A percentile compares a stretch with the other conserved stretches of the same genome.
Conservation (phyloP, 2,888 invertebrate species). For the Tipula vernalis region DNA sequence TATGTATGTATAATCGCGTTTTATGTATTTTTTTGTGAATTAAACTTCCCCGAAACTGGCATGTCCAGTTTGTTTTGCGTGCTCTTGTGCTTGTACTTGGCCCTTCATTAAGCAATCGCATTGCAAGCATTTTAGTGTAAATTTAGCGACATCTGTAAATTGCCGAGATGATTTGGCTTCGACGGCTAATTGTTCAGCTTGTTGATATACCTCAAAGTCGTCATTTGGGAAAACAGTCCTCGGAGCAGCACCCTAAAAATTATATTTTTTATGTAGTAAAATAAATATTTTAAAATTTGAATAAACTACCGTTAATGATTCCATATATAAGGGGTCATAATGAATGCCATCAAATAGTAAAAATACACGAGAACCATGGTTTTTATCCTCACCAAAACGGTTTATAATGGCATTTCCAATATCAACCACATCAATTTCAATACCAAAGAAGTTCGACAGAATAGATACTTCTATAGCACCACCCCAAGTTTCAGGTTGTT, state of each 20-base stretch:
- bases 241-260: conserved; percentile 49
- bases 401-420: conserved; percentile 82
- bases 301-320: conserved; percentile 57
- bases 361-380: conserved; percentile 71
- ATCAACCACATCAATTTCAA: conserved; percentile 90
- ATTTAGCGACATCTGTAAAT: conserved; percentile 81
- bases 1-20: background rate
- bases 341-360: conserved; percentile 92
- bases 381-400: conserved; percentile 85
- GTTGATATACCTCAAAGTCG: conserved; percentile 53
- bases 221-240: conserved; percentile 70
- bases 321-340: conserved; percentile 86
- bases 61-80: conserved; percentile 77
- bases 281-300: background rate
- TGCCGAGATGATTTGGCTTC: conserved; percentile 84
- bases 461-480: conserved; percentile 92
- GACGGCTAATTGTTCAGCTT: conserved; percentile 72
- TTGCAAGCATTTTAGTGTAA: conserved; percentile 69
- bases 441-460: conserved; percentile 69
- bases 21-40: conserved; percentile 19
- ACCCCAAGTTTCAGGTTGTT: conserved; percentile 82
- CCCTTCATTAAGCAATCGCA: conserved; percentile 68
- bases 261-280: conserved; percentile 9
- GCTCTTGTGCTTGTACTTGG: conserved; percentile 68
- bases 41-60: conserved; percentile 67